Conservation (phyloP, 2,113 vertebrate species). For the Onychostruthus taczanowskii region DNA sequence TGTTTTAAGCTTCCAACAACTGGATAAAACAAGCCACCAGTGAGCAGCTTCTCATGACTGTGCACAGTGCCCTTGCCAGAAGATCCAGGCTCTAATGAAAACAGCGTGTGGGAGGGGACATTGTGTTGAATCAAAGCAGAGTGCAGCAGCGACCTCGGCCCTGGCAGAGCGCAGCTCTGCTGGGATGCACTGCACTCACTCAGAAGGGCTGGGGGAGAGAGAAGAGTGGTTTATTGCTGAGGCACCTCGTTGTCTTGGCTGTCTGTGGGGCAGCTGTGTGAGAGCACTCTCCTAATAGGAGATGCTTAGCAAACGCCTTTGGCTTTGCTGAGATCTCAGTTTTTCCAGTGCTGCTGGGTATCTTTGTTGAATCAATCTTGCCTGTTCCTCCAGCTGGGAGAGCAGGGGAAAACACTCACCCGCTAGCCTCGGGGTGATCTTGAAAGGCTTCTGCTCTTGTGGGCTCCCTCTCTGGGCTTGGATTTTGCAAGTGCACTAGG, state of each 20-base stretch:
- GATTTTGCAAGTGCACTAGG: background rate
- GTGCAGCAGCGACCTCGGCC: background rate
- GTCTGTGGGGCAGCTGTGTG: background rate
- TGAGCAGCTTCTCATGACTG: constrained; percentile 36
- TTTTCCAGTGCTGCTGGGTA: background rate
- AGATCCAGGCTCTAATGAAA: constrained; percentile 22
- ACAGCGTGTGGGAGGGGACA: constrained; percentile 10
- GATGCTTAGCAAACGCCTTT: background rate
- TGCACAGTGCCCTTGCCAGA: constrained; percentile 37
- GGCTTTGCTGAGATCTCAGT: background rate
- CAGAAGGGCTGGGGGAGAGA: background rate
- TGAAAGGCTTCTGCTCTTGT: background rate
- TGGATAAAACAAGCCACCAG: constrained; percentile 41
- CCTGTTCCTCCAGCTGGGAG: background rate
- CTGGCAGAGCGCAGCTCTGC: background rate
- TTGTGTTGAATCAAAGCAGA: background rate
- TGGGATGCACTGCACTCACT: background rate
- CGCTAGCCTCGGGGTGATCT: background rate
- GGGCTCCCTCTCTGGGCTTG: background rate
- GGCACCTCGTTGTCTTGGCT: background rate
- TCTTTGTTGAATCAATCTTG: background rate
- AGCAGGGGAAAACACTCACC: background rate
- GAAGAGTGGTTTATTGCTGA: background rate
- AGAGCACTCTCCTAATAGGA: background rate
- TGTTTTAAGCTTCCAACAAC: constrained; percentile 26